Conservation (phyloP, 1,140 invertebrate genomes). For the Ostrea edulis region DNA sequence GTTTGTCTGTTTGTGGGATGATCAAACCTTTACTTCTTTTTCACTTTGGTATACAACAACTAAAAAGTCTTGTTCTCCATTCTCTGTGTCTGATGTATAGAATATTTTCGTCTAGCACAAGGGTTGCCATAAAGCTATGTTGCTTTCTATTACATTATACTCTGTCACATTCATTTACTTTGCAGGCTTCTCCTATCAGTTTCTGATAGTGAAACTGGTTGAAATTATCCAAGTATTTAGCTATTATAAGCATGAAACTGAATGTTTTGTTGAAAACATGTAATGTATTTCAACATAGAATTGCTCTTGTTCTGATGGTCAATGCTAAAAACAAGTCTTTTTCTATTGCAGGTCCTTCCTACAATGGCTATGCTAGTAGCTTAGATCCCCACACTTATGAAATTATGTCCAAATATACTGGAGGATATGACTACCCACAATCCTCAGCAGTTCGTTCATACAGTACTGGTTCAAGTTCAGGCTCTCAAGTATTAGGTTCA, state of each 20-base stretch:
- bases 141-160: not conserved
- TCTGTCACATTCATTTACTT: not conserved
- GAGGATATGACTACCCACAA: slow-evolving; percentile 34
- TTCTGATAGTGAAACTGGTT: not conserved
- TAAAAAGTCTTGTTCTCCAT: not conserved
- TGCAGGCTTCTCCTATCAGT: not conserved
- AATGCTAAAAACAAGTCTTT: not conserved
- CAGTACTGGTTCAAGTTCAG: slow-evolving; percentile 33
- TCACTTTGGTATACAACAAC: not conserved
- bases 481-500: slow-evolving; percentile 26
- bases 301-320: not conserved
- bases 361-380: slow-evolving; percentile 27
- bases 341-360: slow-evolving; percentile 16
- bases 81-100: not conserved
- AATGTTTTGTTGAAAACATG: too few species aligned
- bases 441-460: slow-evolving; percentile 28
- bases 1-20: not conserved
- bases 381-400: slow-evolving; percentile 34
- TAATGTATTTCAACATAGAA: not conserved
- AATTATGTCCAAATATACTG: slow-evolving; percentile 35
- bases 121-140: not conserved
- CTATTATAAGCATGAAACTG: too few species aligned
- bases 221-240: too few species aligned
- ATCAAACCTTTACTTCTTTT: not conserved
- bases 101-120: too few species aligned